These are phyloP conservation scores for Vulpes lagopus DNA, from an alignment of 2,113 vertebrate species.

Conservation along the genomic window DNA sequence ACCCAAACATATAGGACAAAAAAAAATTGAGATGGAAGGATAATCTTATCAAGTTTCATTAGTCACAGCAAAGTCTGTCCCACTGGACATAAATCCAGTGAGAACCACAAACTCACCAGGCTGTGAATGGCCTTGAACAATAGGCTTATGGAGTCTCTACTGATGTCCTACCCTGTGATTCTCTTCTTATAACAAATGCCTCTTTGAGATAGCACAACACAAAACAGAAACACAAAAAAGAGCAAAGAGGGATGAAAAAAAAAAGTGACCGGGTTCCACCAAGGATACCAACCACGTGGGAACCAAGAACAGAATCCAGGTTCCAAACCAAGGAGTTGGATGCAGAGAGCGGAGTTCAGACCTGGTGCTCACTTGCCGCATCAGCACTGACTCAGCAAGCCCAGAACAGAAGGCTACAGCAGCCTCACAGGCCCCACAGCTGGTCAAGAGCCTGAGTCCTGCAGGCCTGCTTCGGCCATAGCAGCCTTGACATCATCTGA, in stretches of 20 bases:
- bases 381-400: background rate
- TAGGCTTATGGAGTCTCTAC: background rate
- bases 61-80: background rate
- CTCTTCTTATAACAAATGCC: background rate
- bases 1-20: background rate
- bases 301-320: background rate
- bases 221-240: background rate
- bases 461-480: background rate
- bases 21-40: background rate
- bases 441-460: background rate
- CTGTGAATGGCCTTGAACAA: background rate
- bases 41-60: background rate
- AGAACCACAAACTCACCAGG: background rate
- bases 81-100: rapidly evolving
- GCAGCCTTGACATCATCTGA: background rate
- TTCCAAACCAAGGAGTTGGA: background rate
- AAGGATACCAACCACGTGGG: background rate
- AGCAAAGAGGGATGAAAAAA: background rate
- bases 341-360: background rate
- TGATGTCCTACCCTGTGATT: background rate
- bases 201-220: background rate
- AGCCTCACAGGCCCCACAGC: background rate
- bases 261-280: background rate
- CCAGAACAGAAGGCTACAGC: background rate
- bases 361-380: background rate